Conservation (phyloP, 2,797 vertebrate species). For the Morelia viridis region DNA sequence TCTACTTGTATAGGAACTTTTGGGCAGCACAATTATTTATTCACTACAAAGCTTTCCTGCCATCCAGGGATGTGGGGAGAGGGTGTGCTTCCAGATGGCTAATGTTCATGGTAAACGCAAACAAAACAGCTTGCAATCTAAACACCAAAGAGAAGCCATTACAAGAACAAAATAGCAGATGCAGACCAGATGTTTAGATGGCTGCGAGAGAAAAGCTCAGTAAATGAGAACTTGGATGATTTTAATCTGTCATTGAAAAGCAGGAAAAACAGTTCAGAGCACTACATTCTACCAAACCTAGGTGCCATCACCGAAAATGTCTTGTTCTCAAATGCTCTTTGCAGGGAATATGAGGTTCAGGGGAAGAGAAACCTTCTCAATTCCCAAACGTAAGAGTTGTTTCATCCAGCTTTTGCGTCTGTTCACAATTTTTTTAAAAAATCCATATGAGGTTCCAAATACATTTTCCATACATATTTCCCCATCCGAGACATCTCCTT, state of each 20-base stretch:
- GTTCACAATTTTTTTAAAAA: too few species aligned
- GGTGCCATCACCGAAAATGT: too few species aligned
- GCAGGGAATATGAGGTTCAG: not conserved
- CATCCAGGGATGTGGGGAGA: not conserved
- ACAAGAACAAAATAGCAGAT: not conserved
- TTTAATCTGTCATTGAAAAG: not conserved
- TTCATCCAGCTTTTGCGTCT: too few species aligned
- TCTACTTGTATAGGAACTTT: not conserved
- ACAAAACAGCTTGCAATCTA: not conserved
- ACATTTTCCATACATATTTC: too few species aligned
- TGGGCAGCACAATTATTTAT: not conserved
- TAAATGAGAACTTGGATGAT: not conserved
- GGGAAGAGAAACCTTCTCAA: too few species aligned
- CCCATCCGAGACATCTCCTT: too few species aligned
- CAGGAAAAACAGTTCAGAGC: too few species aligned
- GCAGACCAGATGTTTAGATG: not conserved
- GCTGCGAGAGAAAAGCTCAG: not conserved
- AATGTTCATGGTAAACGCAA: not conserved
- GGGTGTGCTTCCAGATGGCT: not conserved
- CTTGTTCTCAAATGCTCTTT: not conserved
- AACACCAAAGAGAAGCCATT: not conserved
- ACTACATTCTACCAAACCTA: not conserved
- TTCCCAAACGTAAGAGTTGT: too few species aligned
- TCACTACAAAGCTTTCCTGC: not conserved
- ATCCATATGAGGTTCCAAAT: too few species aligned